phyloP scores from a whole-genome alignment of 2,113 vertebrate genomes.

The Proterorhinus semilunaris region DNA sequence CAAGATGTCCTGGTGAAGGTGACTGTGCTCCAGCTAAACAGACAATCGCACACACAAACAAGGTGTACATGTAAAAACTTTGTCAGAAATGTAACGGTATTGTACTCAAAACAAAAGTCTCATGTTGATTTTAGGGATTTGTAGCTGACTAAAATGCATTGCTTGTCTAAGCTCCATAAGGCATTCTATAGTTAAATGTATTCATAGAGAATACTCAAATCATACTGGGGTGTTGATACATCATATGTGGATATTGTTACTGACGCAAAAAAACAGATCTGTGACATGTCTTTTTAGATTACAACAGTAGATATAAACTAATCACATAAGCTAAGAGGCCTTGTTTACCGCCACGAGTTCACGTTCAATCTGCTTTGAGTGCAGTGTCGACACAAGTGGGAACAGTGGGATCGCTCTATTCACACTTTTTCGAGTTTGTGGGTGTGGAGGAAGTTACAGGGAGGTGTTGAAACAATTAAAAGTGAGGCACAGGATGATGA shows the following conservation, averaged over 20 bases:
- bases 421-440: constrained; percentile 27
- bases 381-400: constrained; percentile 46
- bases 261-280: neutral
- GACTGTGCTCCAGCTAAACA: constrained; percentile 62
- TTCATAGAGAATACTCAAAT: no score
- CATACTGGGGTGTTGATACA: no score
- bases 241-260: no score
- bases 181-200: no score
- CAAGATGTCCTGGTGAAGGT: constrained; percentile 78
- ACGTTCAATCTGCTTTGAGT: constrained; percentile 56
- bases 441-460: constrained; percentile 52
- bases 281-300: neutral
- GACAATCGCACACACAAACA: neutral
- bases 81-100: neutral
- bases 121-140: no score
- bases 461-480: constrained; percentile 59
- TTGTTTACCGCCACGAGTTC: constrained; percentile 48
- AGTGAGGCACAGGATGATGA: constrained; percentile 16
- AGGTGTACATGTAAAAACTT: neutral
- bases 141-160: no score
- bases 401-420: constrained; percentile 39
- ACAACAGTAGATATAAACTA: constrained; percentile 19
- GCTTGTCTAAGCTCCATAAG: no score
- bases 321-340: constrained; percentile 12
- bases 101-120: neutral